Evolutionary conservation across 2,888 invertebrate species (phyloP), one percentile per base, ranked within the genome.

Genomic region (Nomada fabriciana): DNA sequence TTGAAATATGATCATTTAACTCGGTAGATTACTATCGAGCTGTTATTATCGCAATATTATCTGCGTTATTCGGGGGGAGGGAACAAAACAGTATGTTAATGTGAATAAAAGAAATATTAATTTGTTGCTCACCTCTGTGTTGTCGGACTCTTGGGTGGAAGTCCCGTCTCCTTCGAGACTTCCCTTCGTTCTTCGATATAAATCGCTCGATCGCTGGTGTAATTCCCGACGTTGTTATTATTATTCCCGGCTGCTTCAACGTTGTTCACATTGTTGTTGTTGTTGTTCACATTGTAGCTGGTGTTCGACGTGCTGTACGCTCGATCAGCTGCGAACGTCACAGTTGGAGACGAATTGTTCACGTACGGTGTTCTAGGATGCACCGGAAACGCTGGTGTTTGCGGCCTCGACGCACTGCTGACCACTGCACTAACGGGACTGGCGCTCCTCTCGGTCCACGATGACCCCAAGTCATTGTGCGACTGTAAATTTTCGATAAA

Each of bases 381-480:
- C 74, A 98, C 98, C 80, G 99, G 98, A 95, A 99, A 99, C 74
- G 97, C 97, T 60, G 99, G 98, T 29, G 98, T 98, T 93, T 98
- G 97, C 42, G 98, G 97, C 80, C 98, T 95, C 83, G 95, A 95
- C 50, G 94, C 95, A 60, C 94, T 93, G 71, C 95, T 95, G 55
- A 93, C 94, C 81, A 95, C 95, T 59, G 94, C 93, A 85, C 94
- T 95, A 83, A 94, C 94, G 61, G 95, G 95, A 88, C 95, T 95
- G 75, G 95, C 94, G 84, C 96, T 95, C 76, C 93, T 91, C 88
- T 94, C 94, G 77, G 92, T 92, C 95, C 96, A 96, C 93, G 96
- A 96, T 89, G 96, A 96, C 88, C 96, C 95, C 23, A 96, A 95
- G 84, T 97, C 96, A 88, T 92, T 93, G 86, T 92, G 93, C 68